Evolutionary conservation across 30 jellyfish, hydroid and myxozoan species (phyloP), one percentile per base, ranked within the genome.

Genomic region (Aurelia sp.): DNA sequence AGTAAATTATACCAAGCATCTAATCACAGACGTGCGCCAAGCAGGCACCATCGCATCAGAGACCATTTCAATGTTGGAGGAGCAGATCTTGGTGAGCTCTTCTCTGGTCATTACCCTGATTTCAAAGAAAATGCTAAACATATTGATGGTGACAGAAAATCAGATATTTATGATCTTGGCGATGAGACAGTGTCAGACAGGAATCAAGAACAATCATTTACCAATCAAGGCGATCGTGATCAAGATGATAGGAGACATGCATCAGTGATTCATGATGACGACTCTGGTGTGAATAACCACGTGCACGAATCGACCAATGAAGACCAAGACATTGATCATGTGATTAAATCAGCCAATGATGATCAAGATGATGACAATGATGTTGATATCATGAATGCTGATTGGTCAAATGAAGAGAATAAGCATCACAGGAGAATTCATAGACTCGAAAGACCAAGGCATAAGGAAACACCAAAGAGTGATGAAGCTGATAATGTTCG

Each of bases 341-440:
- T 73, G 27, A 74, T 17, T 31, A 74, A 85, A 18, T 40, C 69
- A 13, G 70, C 78, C 37, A 69, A 75, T 73, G 93, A 72, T 18
- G 87, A 61, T 31, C 86, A 71, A 3, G 97, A 81, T 30, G 63
- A 55, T 82, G 66, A 81, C 52, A 50, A 75, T 81, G 88, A 44
- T 21, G 78, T 55, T 73, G 86, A 75, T 37, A 0, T 33, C 9
- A 66, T 30, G 23, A 52, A 17, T 11, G 69, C 22, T 6, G 79
- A 33, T 62, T 57, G 47, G 40, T 13, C 51, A 11, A 6, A 51
- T 66, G 41, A 19, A 51, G 35, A 40, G 40, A 66, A 19, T 67
- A 62, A 52, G 63, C 71, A 55, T 48, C 62, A 40, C 62, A 13
- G 15, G 41, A 18, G 62, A 59, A 22, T n/a, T 20, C 79, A 78